These are phyloP conservation scores for Atrichornis clamosus DNA, from an alignment of 2,113 vertebrate species.

Conservation along the genomic window DNA sequence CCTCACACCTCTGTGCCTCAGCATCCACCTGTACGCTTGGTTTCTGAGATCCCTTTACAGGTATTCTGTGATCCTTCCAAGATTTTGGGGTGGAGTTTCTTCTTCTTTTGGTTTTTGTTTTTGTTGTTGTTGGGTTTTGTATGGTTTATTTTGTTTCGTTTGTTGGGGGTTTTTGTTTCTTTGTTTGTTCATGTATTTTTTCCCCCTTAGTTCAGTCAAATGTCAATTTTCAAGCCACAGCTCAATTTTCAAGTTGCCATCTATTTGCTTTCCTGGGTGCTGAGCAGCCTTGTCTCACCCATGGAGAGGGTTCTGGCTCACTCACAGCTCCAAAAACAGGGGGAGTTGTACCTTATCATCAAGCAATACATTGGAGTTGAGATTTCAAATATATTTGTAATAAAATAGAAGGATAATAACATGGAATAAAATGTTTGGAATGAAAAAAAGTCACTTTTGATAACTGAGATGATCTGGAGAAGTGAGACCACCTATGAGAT, in stretches of 20 bases:
- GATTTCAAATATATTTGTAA: not conserved
- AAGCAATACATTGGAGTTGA: not conserved
- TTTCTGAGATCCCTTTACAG: not conserved
- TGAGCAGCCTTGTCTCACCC: not conserved
- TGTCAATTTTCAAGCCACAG: not conserved
- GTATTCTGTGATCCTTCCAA: not conserved
- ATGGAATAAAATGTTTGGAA: not conserved
- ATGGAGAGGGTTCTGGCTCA: not conserved
- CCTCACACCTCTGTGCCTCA: not conserved
- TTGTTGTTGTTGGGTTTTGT: too few relatives aligned
- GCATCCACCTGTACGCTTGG: not conserved
- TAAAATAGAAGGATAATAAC: not conserved
- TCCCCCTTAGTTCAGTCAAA: not conserved
- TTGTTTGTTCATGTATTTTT: not conserved
- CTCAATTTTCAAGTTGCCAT: not conserved
- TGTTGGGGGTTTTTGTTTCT: not conserved
- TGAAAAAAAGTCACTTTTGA: not conserved
- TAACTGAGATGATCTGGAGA: not conserved
- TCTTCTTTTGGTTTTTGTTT: not conserved
- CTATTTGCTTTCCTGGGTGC: not conserved
- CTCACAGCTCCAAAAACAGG: not conserved
- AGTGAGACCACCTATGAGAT: not conserved
- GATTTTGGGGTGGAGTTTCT: not conserved
- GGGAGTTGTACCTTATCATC: not conserved
- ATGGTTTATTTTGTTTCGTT: not conserved